Percentiles rank a stretch among this genome's conserved stretches.
phyloP scores from a whole-genome alignment of 2,888 invertebrate genomes.

The Drosophila pullipes region DNA sequence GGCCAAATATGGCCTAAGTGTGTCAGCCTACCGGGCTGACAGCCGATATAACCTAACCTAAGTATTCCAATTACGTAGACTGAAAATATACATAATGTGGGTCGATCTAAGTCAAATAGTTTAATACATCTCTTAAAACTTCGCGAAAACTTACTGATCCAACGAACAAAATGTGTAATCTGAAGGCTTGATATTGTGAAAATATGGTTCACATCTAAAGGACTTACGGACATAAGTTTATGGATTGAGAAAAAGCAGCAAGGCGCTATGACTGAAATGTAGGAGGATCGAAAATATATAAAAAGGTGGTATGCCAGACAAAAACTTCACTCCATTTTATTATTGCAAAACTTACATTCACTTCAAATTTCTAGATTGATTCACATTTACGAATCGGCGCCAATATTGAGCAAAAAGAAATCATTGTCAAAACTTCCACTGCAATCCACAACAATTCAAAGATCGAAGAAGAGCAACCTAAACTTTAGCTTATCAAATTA shows the following conservation, averaged over 20 bases:
- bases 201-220: not conserved
- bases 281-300: slow-evolving; percentile 90
- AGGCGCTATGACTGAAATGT: slow-evolving; percentile 88
- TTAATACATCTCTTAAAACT: not conserved
- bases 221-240: slow-evolving; percentile 83
- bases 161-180: slow-evolving; percentile 1
- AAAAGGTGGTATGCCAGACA: slow-evolving; percentile 85
- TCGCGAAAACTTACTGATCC: not conserved
- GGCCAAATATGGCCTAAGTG: no score
- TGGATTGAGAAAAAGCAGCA: slow-evolving; percentile 89
- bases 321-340: not conserved
- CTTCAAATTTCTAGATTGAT: not conserved
- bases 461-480: not conserved
- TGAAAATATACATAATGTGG: not conserved
- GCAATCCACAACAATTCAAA: not conserved
- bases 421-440: not conserved
- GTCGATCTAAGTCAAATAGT: not conserved
- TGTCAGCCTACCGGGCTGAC: no score
- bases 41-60: no score
- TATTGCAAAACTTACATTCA: not conserved
- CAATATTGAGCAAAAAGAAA: not conserved
- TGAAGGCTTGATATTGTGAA: slow-evolving; percentile 4
- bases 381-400: not conserved
- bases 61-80: not conserved
- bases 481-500: not conserved